These are phyloP conservation scores for Onchidella celtica DNA, from an alignment of 2,888 invertebrate species.

Conservation along the genomic window DNA sequence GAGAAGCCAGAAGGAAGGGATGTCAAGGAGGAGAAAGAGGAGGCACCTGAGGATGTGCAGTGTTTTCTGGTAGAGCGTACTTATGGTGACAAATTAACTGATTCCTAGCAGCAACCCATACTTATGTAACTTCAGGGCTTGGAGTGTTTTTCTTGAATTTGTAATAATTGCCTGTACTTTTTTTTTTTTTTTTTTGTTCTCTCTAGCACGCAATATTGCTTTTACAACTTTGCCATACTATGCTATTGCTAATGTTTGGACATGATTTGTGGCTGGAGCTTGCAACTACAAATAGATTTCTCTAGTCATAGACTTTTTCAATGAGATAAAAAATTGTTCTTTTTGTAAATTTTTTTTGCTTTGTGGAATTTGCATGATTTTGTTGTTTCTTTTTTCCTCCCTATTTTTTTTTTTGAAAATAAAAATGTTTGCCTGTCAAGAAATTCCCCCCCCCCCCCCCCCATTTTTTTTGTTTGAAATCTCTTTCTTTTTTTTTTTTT, in stretches of 20 bases:
- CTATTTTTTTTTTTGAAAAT: too few relatives aligned
- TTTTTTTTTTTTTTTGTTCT: slow-evolving; percentile 1
- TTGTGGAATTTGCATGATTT: too few relatives aligned
- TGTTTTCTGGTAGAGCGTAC: slow-evolving; percentile 71
- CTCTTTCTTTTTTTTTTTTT: too few relatives aligned
- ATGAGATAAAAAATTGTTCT: too few relatives aligned
- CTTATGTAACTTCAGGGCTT: slow-evolving; percentile 18
- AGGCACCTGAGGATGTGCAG: slow-evolving; percentile 68
- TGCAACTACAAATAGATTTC: neutral
- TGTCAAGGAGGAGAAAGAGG: slow-evolving; percentile 47
- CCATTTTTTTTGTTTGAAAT: too few relatives aligned
- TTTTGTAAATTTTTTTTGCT: too few relatives aligned
- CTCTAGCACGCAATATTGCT: neutral
- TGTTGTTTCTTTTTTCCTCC: too few relatives aligned
- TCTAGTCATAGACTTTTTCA: neutral
- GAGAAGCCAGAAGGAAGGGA: slow-evolving; percentile 44
- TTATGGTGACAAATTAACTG: slow-evolving; percentile 57
- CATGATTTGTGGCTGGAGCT: neutral
- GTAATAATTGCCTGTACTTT: neutral
- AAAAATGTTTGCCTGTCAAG: too few relatives aligned
- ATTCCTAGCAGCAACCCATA: slow-evolving; percentile 47
- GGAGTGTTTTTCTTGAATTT: slow-evolving; percentile 20
- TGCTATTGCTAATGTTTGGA: neutral
- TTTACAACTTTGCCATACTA: neutral
- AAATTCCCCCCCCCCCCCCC: too few relatives aligned